phyloP scores from a whole-genome alignment of 2,113 vertebrate species.

The Saccopteryx bilineata region DNA sequence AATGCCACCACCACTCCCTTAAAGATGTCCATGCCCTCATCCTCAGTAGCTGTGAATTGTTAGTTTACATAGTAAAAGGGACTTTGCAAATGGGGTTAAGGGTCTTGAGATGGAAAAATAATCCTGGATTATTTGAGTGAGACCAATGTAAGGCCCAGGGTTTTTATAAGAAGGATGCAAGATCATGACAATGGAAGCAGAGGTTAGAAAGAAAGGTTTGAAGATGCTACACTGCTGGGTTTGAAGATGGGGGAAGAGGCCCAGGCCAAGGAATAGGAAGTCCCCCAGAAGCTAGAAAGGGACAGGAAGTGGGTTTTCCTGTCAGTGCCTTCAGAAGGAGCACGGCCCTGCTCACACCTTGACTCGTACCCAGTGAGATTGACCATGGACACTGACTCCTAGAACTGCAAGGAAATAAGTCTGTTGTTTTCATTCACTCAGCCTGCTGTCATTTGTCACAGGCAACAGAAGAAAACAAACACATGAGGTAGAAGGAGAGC shows the following conservation, averaged over 20 bases:
- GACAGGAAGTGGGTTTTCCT: background rate
- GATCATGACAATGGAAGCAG: background rate
- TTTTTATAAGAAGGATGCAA: background rate
- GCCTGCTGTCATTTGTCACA: background rate
- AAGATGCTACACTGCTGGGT: background rate
- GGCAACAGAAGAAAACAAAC: background rate
- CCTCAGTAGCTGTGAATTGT: background rate
- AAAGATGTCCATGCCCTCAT: too few species aligned
- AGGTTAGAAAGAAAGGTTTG: background rate
- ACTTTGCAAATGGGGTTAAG: background rate
- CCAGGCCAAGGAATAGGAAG: background rate
- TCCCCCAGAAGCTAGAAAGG: background rate
- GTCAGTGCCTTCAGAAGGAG: background rate
- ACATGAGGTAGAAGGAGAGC: background rate
- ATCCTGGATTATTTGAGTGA: background rate
- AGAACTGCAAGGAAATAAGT: background rate
- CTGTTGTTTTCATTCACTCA: background rate
- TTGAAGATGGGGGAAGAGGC: background rate
- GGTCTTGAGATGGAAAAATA: background rate
- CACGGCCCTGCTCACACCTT: background rate
- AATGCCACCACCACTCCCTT: accelerated
- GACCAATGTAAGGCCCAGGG: background rate
- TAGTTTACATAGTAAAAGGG: background rate
- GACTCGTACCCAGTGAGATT: background rate
- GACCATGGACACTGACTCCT: background rate